These are phyloP conservation scores for Sitodiplosis mosellana DNA, from an alignment of 1,140 invertebrate genomes.

Conservation along the genomic window DNA sequence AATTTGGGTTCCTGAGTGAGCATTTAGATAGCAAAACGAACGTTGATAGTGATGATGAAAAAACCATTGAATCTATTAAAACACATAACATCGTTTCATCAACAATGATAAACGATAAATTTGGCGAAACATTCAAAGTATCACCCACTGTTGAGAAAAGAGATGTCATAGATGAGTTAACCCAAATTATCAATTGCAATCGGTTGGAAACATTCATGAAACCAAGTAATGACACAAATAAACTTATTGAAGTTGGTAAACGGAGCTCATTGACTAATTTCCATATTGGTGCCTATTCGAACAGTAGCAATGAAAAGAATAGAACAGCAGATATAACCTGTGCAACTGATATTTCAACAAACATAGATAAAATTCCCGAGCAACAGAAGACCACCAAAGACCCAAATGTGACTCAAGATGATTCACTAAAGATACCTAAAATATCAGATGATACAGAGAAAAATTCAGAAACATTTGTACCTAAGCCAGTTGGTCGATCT, in stretches of 20 bases:
- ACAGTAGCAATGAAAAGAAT: neutral
- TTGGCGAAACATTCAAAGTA: neutral
- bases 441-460: too few relatives aligned
- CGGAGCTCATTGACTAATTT: constrained; percentile 20
- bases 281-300: constrained; percentile 10
- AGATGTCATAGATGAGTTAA: constrained; percentile 16
- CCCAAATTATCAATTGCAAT: constrained; percentile 17
- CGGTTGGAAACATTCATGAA: constrained; percentile 18
- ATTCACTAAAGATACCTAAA: too few relatives aligned
- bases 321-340: too few relatives aligned
- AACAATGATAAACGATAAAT: neutral
- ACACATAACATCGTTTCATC: neutral
- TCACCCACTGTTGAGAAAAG: neutral
- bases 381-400: too few relatives aligned
- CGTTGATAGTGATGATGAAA: neutral
- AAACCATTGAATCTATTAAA: neutral
- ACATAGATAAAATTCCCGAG: too few relatives aligned
- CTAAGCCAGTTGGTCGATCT: constrained; percentile 5
- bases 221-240: constrained; percentile 7
- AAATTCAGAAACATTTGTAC: too few relatives aligned
- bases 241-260: constrained; percentile 18
- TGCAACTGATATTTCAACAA: too few relatives aligned
- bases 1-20: neutral
- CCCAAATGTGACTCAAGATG: too few relatives aligned
- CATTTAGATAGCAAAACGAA: neutral